Conservation (phyloP, 2,888 invertebrate species). For the Timema podura region DNA sequence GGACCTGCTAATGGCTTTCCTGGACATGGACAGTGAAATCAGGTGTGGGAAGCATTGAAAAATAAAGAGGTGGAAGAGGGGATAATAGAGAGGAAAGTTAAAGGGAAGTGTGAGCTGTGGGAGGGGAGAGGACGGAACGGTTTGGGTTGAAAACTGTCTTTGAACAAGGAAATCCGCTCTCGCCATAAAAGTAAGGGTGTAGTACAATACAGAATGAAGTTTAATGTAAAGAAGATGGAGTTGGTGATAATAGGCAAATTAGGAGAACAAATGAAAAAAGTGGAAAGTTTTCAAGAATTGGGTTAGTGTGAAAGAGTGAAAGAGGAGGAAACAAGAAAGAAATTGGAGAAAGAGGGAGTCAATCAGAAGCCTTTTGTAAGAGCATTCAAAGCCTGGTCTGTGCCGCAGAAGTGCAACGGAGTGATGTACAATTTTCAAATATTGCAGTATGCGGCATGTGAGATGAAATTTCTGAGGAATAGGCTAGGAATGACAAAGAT, state of each 20-base stretch:
- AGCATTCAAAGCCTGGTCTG: not conserved
- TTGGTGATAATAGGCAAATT: not conserved
- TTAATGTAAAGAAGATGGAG: not conserved
- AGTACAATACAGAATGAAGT: not conserved
- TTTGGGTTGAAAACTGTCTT: not conserved
- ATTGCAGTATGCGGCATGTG: not conserved
- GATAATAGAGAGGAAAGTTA: not conserved
- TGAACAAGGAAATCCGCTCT: not conserved
- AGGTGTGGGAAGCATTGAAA: not conserved
- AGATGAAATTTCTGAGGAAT: too few relatives aligned
- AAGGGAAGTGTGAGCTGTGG: not conserved
- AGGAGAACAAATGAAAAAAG: not conserved
- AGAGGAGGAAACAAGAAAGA: not conserved
- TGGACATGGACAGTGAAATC: not conserved
- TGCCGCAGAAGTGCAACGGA: not conserved
- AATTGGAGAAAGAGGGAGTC: not conserved
- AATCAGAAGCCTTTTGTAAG: not conserved
- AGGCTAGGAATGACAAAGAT: too few relatives aligned
- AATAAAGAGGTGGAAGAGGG: not conserved
- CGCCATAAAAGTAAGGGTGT: not conserved
- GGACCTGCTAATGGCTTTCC: too few relatives aligned
- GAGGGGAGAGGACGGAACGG: not conserved
- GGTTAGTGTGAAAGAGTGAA: not conserved
- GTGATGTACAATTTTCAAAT: not conserved
- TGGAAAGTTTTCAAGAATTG: not conserved